Percentiles rank a stretch among this genome's conserved stretches.
phyloP scores from a whole-genome alignment of 2,113 vertebrate species.

The Apodemus sylvaticus region DNA sequence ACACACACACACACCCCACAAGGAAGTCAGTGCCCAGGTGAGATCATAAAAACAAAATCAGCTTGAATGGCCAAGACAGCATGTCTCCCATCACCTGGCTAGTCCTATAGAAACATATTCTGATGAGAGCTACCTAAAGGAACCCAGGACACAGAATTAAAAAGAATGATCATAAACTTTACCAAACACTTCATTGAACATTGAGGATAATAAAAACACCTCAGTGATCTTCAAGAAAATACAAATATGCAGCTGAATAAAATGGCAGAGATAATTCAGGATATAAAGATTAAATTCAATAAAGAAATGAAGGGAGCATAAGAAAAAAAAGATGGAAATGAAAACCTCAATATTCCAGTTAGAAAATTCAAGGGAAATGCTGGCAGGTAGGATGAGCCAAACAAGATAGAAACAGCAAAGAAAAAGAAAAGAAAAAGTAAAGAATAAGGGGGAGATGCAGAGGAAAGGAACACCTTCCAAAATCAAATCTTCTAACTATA shows the following conservation, averaged over 20 bases:
- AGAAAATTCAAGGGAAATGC: not conserved
- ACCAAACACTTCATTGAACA: not conserved
- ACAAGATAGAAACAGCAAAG: not conserved
- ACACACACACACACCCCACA: too few species aligned
- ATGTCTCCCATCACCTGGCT: not conserved
- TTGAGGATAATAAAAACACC: not conserved
- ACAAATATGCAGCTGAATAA: not conserved
- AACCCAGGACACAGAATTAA: not conserved
- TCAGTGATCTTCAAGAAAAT: not conserved
- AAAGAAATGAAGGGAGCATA: not conserved
- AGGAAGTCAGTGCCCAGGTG: not conserved
- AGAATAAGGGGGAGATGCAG: not conserved
- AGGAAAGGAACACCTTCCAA: not conserved
- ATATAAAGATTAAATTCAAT: not conserved
- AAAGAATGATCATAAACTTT: not conserved
- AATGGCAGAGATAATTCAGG: not conserved
- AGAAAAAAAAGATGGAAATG: not conserved
- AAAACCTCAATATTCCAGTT: not conserved
- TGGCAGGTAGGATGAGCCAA: not conserved
- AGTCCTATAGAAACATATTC: not conserved
- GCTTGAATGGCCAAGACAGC: not conserved
- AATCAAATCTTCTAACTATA: not conserved
- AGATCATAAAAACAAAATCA: not conserved
- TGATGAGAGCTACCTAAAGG: too few species aligned
- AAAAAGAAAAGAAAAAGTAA: not conserved